Percentiles rank a stretch among this genome's conserved stretches.
These are phyloP conservation scores for Cyanoderma ruficeps DNA, from an alignment of 2,113 vertebrate species.

Conservation along the genomic window DNA sequence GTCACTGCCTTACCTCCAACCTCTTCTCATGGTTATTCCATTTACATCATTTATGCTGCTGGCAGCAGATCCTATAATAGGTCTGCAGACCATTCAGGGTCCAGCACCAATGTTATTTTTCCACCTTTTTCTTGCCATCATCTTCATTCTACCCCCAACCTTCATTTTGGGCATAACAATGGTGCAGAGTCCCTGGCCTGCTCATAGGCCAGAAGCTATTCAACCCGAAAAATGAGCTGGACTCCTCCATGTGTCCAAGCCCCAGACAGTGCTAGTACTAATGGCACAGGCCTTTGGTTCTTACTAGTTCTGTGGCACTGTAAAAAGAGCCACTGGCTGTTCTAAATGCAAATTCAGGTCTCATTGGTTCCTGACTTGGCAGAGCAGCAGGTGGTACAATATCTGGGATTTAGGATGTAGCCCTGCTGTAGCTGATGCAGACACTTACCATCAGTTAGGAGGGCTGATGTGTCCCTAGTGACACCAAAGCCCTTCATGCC, in stretches of 20 bases:
- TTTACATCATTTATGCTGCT: background rate
- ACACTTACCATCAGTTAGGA: background rate
- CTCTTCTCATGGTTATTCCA: background rate
- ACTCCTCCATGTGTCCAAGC: fast-evolving
- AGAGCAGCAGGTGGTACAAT: background rate
- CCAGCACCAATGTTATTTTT: background rate
- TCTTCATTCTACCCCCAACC: background rate
- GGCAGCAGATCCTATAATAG: background rate
- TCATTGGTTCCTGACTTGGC: background rate
- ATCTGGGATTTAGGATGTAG: background rate
- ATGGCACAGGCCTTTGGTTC: background rate
- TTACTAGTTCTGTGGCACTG: background rate
- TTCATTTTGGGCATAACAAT: background rate
- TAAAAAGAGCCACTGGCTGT: background rate
- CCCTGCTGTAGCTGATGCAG: background rate
- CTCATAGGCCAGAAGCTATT: background rate
- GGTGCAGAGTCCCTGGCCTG: background rate
- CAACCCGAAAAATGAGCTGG: background rate
- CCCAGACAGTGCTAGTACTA: background rate
- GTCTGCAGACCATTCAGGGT: background rate
- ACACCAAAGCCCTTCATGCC: background rate
- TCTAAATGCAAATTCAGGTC: background rate
- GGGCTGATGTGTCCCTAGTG: background rate
- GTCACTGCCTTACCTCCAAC: background rate
- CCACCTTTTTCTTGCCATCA: background rate